These are phyloP conservation scores for Microtus ochrogaster DNA, from an alignment of 2,113 vertebrate species.

Conservation along the genomic window DNA sequence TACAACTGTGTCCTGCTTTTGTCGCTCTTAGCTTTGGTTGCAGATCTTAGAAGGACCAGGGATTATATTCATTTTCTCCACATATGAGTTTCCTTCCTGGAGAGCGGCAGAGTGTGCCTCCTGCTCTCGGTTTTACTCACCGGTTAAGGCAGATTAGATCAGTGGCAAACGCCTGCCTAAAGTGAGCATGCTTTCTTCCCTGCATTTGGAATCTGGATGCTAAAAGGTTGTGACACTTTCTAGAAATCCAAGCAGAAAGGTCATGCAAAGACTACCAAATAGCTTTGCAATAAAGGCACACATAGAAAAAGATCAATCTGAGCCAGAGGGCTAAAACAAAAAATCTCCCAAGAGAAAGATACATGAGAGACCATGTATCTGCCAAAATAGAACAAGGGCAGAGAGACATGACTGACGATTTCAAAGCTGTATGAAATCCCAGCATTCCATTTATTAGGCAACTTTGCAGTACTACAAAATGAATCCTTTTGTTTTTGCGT, in stretches of 20 bases:
- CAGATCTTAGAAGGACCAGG: not conserved
- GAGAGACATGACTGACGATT: not conserved
- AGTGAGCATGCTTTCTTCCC: not conserved
- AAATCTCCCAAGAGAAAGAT: not conserved
- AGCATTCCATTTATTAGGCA: constrained; percentile 27
- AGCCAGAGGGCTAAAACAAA: constrained; percentile 24
- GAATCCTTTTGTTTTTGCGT: not conserved
- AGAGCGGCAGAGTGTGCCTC: not conserved
- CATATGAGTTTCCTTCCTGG: not conserved
- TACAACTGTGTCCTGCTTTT: not conserved
- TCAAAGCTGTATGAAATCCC: not conserved
- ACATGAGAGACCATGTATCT: not conserved
- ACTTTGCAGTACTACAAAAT: not conserved
- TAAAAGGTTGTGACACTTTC: not conserved
- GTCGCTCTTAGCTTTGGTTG: not conserved
- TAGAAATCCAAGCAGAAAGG: constrained; percentile 30
- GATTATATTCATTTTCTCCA: not conserved
- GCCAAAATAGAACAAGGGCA: constrained; percentile 19
- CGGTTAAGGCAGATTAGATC: not conserved
- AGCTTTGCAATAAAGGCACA: not conserved
- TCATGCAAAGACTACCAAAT: not conserved
- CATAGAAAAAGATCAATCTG: constrained; percentile 14
- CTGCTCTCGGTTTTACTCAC: not conserved
- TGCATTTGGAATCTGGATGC: not conserved
- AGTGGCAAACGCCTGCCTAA: constrained; percentile 1